phyloP scores from a whole-genome alignment of 2,797 vertebrate species.

The Aplochiton taeniatus region DNA sequence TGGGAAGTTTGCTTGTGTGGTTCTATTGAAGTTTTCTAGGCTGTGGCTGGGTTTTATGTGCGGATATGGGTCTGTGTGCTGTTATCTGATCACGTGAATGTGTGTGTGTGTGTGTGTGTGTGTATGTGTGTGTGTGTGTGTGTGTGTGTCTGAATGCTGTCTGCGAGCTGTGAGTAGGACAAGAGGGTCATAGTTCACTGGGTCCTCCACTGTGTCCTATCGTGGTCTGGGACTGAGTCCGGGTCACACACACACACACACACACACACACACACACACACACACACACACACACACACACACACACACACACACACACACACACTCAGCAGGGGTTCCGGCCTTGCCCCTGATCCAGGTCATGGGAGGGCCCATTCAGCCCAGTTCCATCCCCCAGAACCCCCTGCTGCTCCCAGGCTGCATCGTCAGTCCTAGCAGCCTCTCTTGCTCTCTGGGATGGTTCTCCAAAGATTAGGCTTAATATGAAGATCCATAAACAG shows the following conservation, averaged over 20 bases:
- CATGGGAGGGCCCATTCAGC: conserved; percentile 63
- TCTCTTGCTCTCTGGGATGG: conserved; percentile 46
- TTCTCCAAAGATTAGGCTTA: conserved; percentile 74
- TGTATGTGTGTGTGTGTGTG: conserved; percentile 22
- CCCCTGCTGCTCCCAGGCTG: conserved; percentile 49
- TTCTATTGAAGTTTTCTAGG: too few relatives aligned
- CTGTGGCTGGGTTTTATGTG: background rate
- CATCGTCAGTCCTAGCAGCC: conserved; percentile 45
- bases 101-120: conserved; percentile 31
- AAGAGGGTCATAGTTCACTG: conserved; percentile 34
- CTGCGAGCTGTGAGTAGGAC: background rate
- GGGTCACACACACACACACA: background rate
- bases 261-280: conserved; percentile 14
- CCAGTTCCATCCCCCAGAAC: conserved; percentile 35
- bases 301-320: conserved; percentile 20
- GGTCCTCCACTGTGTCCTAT: conserved; percentile 20
- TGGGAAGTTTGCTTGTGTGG: too few relatives aligned
- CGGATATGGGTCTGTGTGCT: background rate
- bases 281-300: conserved; percentile 17
- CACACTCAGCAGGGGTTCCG: conserved; percentile 37
- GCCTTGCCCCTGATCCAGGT: conserved; percentile 64
- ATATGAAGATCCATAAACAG: conserved; percentile 81
- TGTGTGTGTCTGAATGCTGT: conserved; percentile 12
- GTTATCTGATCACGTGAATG: conserved; percentile 5
- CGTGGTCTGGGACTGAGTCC: conserved; percentile 9